Conservation (phyloP, 2,113 vertebrate species). For the Hucho hucho region DNA sequence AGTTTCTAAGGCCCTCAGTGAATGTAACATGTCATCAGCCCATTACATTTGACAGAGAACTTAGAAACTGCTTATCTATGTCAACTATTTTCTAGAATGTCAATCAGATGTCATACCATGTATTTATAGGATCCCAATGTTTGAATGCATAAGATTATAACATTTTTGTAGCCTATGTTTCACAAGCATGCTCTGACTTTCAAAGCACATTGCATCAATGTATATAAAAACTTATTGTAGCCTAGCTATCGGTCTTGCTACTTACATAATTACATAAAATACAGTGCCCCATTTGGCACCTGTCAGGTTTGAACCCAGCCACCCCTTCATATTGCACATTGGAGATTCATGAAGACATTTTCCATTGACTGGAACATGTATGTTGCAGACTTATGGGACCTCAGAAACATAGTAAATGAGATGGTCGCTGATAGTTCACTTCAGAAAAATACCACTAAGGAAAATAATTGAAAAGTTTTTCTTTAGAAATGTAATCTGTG, state of each 20-base stretch:
- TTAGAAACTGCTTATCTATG: neutral
- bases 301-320: slow-evolving; percentile 43
- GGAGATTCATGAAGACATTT: slow-evolving; percentile 18
- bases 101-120: neutral
- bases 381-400: no score
- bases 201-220: neutral
- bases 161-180: neutral
- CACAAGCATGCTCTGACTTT: neutral
- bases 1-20: neutral
- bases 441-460: neutral
- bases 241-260: no score
- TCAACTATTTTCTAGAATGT: no score
- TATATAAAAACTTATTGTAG: neutral
- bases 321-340: slow-evolving; percentile 44
- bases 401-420: neutral
- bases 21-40: neutral
- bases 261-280: neutral
- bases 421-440: neutral
- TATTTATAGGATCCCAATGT: neutral
- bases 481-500: no score
- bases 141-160: neutral
- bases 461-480: neutral
- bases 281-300: neutral
- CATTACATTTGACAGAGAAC: neutral
- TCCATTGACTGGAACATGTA: neutral